Base-by-base conservation (phyloP, 2,888 invertebrate genomes). In the Machimus atricapillus region DNA sequence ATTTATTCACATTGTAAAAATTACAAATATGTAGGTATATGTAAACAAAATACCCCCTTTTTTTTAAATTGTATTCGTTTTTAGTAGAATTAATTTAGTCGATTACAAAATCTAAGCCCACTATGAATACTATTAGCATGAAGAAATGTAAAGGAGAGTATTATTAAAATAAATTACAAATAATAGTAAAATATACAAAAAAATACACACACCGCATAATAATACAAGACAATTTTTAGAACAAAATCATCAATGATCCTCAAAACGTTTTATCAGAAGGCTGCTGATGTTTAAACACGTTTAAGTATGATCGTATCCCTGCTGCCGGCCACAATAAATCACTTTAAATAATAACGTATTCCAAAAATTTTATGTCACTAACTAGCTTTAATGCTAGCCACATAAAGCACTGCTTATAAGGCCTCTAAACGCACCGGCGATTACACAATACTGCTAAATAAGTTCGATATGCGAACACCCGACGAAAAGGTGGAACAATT, bases 151-250 rank as follows among this genome's bases (percentile, higher is more conserved):
- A 34, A 34, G 0, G 43, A 43, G 2, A 12, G 43, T 12, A 43
- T 12, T 43, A 12, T 43, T 43, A 12, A 43, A 43, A 43, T 0
- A 16, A 46, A 4, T 2, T 4, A 46, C 19, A n/a, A 52, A 66
- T 23, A 86, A 86, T 56, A 86, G 16, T 40, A 40, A 7, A 86
- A 79, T 34, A 56, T 58, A 40, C 4, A 86, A 46, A 86, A 46
- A 86, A 74, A 86, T 86, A 86, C 86, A 86, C 86, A 86, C 86
- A 86, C 86, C 86, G 73, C 86, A 86, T 86, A 86, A 86, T 86
- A 86, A 77, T 52, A 77, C 7, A 52, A 73, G 66, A 86, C 31
- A 86, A 66, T 34, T 40, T 78, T 37, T 78, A 46, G 31, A 34
- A 34, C 19, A n/a, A 74, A 74, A 46, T 37, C 74, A 85, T 85